Base-by-base conservation (phyloP, 53 echinoderm and acorn worm genomes). In the Echinarachnius parma region DNA sequence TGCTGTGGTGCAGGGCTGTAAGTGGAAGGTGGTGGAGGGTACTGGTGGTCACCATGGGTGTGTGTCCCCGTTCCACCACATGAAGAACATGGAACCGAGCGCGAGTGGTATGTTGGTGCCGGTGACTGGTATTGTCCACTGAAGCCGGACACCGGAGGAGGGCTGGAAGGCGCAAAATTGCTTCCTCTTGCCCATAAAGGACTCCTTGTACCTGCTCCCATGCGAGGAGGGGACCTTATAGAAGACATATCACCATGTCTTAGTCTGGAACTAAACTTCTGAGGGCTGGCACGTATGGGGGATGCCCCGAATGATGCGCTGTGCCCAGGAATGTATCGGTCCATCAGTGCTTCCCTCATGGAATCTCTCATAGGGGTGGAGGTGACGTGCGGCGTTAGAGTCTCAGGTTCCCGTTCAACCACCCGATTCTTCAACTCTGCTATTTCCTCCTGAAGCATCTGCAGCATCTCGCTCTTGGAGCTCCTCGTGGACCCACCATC, bases 1-100 rank as follows among this genome's bases (percentile, higher is more conserved):
- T 77, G 18, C 5, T 29, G 70, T 9, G 57, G 28, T 42, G 74
- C 28, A 28, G 36, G 62, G 48, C 14, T 23, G 48, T 28, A 10
- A 20, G 8, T 53, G 20, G 77, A 23, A 30, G 34, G 62, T 27
- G 59, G 28, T 7, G 60, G 31, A 31, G 45, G 61, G 20, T 39
- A 67, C 22, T 55, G 46, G 50, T 80, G 76, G 2, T 88, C 71
- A 9, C 80, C 69, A 46, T 88, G 88, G 52, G 79, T 67, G 56
- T 88, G 88, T 9, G 55, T 54, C 10, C 88, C 83, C 10, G 75
- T 53, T 10, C 88, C 88, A 42, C 83, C 83, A 66, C 88, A 88
- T 60, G 68, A 46, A 9, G 88, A 83, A 39, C 88, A 88, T 22
- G 83, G 76, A n/a, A 59, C 47, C 20, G 35, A 24, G 24, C 35